Base-by-base conservation (phyloP, 2,888 invertebrate genomes). In the Nomada ferruginata region DNA sequence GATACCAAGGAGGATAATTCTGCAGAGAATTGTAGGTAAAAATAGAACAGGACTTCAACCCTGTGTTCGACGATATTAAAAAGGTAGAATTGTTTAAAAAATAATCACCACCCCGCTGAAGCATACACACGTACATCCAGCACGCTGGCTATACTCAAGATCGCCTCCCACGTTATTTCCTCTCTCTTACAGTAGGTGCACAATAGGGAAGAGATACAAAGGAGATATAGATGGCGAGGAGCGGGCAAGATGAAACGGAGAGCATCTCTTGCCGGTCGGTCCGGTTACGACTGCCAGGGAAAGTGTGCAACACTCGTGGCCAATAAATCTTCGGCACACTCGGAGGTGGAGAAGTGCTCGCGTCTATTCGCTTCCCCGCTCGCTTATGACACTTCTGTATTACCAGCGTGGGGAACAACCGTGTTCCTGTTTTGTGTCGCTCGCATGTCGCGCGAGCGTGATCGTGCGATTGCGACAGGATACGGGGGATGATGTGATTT, bases 241-340 rank as follows among this genome's bases (percentile, higher is more conserved):
- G 53, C 63, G 59, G 80, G 68, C 52, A 61, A 83, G 83, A 81
- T 76, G 76, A 85, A 85, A 83, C 69, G 60, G 52, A 59, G 71
- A 55, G 61, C 75, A 81, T 84, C 85, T 73, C 52, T 73, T 26
- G 71, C 61, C 71, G 75, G 68, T 77, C 70, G 78, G 79, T 85
- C 83, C 83, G 82, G 87, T 90, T 89, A 87, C 89, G 89, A 89
- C 87, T 86, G 82, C 87, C 91, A 90, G 91, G 89, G 92, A 92
- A 92, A 92, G 92, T 92, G 87, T 82, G 77, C 79, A 66, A 75
- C 73, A 79, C 83, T 77, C 77, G 86, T 61, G 61, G 82, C 87
- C 85, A 88, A 93, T 93, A 92, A 92, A 93, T 93, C 93, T 93
- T 89, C 83, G 89, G 89, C 91, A 91, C 93, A 92, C 92, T 92